phyloP scores from a whole-genome alignment of 1,140 invertebrate species.

The Solenopsis invicta region DNA sequence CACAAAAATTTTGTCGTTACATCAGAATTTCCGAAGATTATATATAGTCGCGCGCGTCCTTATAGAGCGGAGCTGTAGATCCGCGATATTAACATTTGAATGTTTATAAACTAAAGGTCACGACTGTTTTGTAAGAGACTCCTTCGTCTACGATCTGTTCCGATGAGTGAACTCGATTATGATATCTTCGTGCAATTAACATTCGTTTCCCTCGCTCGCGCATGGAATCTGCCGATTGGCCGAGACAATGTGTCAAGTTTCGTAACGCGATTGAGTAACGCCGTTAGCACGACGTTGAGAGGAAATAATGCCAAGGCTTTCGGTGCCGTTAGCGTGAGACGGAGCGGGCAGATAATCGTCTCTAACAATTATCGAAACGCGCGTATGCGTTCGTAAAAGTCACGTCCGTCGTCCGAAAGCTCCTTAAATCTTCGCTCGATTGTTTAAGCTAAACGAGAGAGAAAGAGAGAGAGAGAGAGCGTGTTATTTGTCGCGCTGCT shows the following conservation, averaged over 20 bases:
- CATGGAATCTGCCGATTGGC: constrained; percentile 45
- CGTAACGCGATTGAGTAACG: constrained; percentile 81
- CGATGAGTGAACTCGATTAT: not conserved
- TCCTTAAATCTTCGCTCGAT: not conserved
- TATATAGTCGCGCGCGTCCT: not conserved
- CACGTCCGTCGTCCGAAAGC: not conserved
- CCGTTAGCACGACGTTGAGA: constrained; percentile 72
- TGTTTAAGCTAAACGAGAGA: not conserved
- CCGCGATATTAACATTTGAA: not conserved
- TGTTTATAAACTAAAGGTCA: too few relatives aligned
- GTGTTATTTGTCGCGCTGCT: not conserved
- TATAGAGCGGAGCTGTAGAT: not conserved
- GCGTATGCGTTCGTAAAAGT: not conserved
- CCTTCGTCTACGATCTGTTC: not conserved
- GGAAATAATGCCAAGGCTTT: constrained; percentile 81
- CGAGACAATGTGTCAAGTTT: constrained; percentile 72
- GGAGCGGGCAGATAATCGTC: constrained; percentile 56
- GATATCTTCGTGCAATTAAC: not conserved
- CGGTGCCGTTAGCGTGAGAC: constrained; percentile 43
- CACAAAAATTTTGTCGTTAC: not conserved
- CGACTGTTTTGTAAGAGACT: not conserved
- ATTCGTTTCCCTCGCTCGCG: constrained; percentile 22
- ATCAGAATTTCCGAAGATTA: not conserved
- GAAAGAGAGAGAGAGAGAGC: not conserved
- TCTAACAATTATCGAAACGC: constrained; percentile 66